These are phyloP conservation scores for Aurelia sp. DNA, from an alignment of 30 jellyfish, hydroid and myxozoan species.

Conservation along the genomic window DNA sequence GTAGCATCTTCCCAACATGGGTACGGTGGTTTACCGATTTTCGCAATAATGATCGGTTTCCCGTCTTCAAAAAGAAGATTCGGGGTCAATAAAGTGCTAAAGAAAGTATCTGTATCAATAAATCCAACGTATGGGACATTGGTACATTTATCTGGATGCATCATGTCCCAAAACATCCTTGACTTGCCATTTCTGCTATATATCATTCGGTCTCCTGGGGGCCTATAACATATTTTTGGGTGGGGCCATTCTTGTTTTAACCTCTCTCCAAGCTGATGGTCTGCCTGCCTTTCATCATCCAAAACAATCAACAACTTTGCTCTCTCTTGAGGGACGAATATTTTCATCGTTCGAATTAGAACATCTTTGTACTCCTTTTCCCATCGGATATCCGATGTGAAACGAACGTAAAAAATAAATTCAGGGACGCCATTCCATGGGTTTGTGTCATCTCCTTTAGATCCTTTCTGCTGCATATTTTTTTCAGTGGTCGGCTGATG, in stretches of 20 bases:
- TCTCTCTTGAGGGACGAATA: conserved; percentile 69
- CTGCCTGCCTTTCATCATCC: conserved; percentile 55
- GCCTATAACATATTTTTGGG: conserved; percentile 62
- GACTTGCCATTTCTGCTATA: conserved; percentile 37
- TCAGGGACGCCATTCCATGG: conserved; percentile 61
- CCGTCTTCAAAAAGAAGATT: conserved; percentile 47
- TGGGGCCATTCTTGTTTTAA: conserved; percentile 56
- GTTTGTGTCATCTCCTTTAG: neutral
- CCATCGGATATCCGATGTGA: conserved; percentile 53
- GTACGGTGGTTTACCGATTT: conserved; percentile 36
- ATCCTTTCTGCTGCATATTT: too few relatives aligned
- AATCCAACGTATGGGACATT: conserved; percentile 59
- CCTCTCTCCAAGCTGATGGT: conserved; percentile 57
- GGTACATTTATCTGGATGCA: conserved; percentile 65
- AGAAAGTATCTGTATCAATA: conserved; percentile 73
- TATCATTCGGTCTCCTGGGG: conserved; percentile 23
- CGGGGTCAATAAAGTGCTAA: conserved; percentile 70
- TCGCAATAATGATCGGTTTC: conserved; percentile 60
- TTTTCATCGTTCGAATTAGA: conserved; percentile 44
- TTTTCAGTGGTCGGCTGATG: too few relatives aligned
- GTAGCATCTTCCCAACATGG: conserved; percentile 54
- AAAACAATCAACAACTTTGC: conserved; percentile 55
- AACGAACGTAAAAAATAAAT: conserved; percentile 54
- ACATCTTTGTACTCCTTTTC: conserved; percentile 22
- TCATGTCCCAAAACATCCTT: conserved; percentile 75